phyloP scores from a whole-genome alignment of 1,140 invertebrate genomes.

The Bombus waltoni region DNA sequence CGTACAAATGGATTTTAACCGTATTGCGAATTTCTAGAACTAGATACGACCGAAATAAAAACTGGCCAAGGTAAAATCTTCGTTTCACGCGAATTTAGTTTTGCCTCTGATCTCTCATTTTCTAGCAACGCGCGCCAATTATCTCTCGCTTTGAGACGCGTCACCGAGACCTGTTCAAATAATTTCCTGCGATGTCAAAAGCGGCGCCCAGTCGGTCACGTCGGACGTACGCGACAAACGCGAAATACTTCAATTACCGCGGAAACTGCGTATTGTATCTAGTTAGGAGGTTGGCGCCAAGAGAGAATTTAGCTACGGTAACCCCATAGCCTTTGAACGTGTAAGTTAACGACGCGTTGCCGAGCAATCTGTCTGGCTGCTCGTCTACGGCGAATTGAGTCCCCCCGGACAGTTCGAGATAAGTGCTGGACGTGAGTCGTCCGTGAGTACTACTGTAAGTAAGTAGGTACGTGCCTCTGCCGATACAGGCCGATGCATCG shows the following conservation, averaged over 20 bases:
- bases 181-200: background rate
- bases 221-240: background rate
- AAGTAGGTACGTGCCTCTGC: slow-evolving; percentile 6
- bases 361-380: slow-evolving; percentile 42
- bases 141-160: background rate
- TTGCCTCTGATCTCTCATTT: background rate
- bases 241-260: slow-evolving; percentile 18
- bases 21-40: background rate
- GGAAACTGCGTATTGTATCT: slow-evolving; percentile 21
- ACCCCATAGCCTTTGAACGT: slow-evolving; percentile 34
- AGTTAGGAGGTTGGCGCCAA: slow-evolving; percentile 29
- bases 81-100: background rate
- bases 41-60: background rate
- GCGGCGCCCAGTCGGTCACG: background rate
- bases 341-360: slow-evolving; percentile 50
- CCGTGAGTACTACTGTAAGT: slow-evolving; percentile 34
- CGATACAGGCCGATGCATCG: slow-evolving; percentile 49
- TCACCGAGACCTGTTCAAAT: background rate
- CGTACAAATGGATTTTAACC: background rate
- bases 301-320: slow-evolving; percentile 35
- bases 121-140: background rate
- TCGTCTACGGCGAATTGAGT: slow-evolving; percentile 45
- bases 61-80: background rate
- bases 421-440: slow-evolving; percentile 41
- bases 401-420: slow-evolving; percentile 49